phyloP scores from a whole-genome alignment of 2,113 vertebrate genomes.

The Tetrao urogallus region DNA sequence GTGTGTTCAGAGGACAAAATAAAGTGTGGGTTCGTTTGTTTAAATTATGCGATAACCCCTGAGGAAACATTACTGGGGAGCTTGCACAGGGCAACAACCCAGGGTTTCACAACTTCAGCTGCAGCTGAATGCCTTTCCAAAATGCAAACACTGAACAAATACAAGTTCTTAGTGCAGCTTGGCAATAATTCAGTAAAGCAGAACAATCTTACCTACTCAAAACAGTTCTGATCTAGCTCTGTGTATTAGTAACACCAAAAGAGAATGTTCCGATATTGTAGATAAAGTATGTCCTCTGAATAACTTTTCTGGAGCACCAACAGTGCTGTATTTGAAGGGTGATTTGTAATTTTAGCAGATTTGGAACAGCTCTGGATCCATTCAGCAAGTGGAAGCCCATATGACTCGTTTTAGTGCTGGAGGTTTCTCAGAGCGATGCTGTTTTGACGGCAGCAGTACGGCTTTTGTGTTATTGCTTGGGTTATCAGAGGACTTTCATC shows the following conservation, averaged over 20 bases:
- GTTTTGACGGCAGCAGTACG: not conserved
- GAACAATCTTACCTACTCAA: not conserved
- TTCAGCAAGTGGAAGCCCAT: not conserved
- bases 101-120: not conserved
- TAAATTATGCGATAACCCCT: not conserved
- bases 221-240: not conserved
- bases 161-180: not conserved
- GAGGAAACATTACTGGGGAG: not conserved
- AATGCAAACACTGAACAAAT: not conserved
- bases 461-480: not conserved
- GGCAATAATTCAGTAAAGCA: not conserved
- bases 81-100: not conserved
- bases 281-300: not conserved
- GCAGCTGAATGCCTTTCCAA: not conserved
- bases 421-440: not conserved
- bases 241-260: not conserved
- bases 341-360: not conserved
- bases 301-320: not conserved
- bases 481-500: slow-evolving; percentile 17
- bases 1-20: not conserved
- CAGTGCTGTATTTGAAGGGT: not conserved
- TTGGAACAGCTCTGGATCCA: not conserved
- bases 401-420: not conserved
- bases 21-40: not conserved
- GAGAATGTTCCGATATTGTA: not conserved